Evolutionary conservation across 2,797 vertebrate species (phyloP).

Genomic region (Enteromius paludinosus): DNA sequence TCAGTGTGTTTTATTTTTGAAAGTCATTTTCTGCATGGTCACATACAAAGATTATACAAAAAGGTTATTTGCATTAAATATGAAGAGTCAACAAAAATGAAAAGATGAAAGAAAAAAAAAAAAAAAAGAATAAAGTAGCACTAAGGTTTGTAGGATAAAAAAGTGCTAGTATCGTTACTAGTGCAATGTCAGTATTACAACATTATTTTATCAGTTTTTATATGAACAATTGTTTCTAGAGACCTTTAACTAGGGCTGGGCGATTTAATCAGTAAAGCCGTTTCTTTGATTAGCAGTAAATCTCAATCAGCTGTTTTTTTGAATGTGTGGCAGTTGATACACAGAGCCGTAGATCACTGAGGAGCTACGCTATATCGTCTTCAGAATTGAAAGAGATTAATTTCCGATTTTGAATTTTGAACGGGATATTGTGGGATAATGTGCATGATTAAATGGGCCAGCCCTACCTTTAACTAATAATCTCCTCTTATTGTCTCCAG

Average conservation of each 20-base stretch:
- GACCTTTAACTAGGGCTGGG: not conserved
- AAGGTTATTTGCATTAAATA: not conserved
- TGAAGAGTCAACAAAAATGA: too few species aligned
- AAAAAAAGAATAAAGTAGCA: not conserved
- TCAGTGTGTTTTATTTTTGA: not conserved
- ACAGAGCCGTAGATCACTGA: too few species aligned
- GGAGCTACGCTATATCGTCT: too few species aligned
- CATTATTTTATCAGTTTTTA: not conserved
- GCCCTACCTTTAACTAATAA: not conserved
- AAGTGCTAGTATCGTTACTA: not conserved
- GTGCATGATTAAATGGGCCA: too few species aligned
- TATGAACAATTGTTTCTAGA: not conserved
- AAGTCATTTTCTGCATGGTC: not conserved
- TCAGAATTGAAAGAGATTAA: too few species aligned
- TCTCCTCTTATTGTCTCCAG: slow-evolving; percentile 69
- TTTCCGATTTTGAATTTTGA: too few species aligned
- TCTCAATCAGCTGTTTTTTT: too few species aligned
- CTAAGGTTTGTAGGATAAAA: not conserved
- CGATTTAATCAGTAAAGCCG: too few species aligned
- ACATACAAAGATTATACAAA: not conserved
- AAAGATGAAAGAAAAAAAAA: not conserved
- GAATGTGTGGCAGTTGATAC: too few species aligned
- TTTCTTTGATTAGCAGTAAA: too few species aligned
- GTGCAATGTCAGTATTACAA: not conserved
- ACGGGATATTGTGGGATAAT: too few species aligned